Percentiles rank a stretch among this genome's conserved stretches.
These are phyloP conservation scores for Gila orcuttii DNA, from an alignment of 2,113 vertebrate species.

Conservation along the genomic window DNA sequence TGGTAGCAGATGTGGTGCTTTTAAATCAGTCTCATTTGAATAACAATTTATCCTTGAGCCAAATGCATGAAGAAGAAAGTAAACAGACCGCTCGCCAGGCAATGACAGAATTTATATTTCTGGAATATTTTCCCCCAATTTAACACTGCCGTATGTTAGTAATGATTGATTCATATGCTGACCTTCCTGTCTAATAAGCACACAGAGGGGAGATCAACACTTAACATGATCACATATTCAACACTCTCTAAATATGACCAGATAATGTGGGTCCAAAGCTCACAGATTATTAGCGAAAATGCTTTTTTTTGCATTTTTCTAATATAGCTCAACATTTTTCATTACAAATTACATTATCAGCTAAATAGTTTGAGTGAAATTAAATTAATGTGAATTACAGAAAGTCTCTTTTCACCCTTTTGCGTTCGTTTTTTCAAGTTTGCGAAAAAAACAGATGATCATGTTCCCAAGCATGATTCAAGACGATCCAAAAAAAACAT, in stretches of 20 bases:
- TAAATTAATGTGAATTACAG: not conserved
- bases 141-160: not conserved
- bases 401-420: not conserved
- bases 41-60: slow-evolving; percentile 54
- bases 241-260: not conserved
- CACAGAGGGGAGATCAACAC: not conserved
- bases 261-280: not conserved
- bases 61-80: slow-evolving; percentile 49
- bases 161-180: slow-evolving; percentile 36
- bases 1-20: slow-evolving; percentile 65
- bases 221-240: slow-evolving; percentile 15
- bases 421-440: not conserved
- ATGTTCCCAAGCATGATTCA: not conserved
- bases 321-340: not conserved
- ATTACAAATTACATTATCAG: not conserved
- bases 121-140: slow-evolving; percentile 31
- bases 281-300: not conserved
- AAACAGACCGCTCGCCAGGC: slow-evolving; percentile 42
- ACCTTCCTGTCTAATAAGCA: slow-evolving; percentile 32
- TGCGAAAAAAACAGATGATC: not conserved
- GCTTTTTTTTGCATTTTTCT: not conserved
- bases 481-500: no score
- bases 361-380: not conserved
- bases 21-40: slow-evolving; percentile 58
- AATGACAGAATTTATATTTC: slow-evolving; percentile 31